Evolutionary conservation across 2,888 invertebrate species (phyloP), one percentile per base, ranked within the genome.

Genomic region (Conistra vaccinii): DNA sequence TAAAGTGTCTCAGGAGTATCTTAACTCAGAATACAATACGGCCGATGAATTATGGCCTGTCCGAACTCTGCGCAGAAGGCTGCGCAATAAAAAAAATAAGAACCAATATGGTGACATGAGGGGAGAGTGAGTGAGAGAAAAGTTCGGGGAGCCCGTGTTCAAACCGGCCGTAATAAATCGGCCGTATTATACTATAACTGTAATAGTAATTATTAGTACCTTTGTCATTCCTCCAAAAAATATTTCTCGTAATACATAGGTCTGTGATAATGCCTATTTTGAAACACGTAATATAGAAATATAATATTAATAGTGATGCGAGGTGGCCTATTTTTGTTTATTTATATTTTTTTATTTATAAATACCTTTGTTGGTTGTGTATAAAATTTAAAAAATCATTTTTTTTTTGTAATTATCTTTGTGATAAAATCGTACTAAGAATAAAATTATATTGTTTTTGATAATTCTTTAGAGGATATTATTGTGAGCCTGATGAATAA

Each of bases 231-330:
- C 32, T 69, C 32, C 23, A 42, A 39, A 53, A n/a, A 12, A 35
- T 63, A 32, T 53, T 63, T 39, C 32, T 53, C 62, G n/a, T 62
- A 63, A 65, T n/a, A n/a, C n/a, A n/a, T 63, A 69, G 84, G 87
- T 74, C 87, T 86, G 85, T 86, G 87, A 85, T 85, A 87, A 83
- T 75, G 68, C 86, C 83, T 85, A 73, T 78, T 70, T 65, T 60
- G 55, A 71, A 69, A 70, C 69, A 72, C 69, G 51, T 85, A 71
- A 67, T 63, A 71, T 86, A 85, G 53, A 65, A 39, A n/a, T 70
- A 62, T 70, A 29, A 72, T 71, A 63, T 65, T 35, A 55, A 39
- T 69, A 70, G 12, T 20, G 14, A 57, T 53, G 32, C 35, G 57
- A 67, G 70, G 76, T 61, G 68, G 74, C 57, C 39, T 82, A 75